A percentile compares a stretch with the other conserved stretches of the same genome.
Evolutionary conservation across 2,113 vertebrate genomes (phyloP).

Genomic region (Promerops cafer): DNA sequence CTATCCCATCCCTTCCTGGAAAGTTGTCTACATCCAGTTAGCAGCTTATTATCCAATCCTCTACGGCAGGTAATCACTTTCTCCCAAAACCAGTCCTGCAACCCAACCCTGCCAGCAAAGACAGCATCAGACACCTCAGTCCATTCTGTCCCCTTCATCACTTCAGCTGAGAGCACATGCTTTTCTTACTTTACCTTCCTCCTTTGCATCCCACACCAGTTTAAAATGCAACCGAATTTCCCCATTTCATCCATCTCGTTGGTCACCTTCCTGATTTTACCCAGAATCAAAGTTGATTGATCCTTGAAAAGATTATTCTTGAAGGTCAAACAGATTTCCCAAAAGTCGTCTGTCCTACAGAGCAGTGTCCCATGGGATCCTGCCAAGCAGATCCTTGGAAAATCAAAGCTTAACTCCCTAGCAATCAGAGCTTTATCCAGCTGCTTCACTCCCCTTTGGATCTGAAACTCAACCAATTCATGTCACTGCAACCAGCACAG

Average conservation of each 20-base stretch:
- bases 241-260: background rate
- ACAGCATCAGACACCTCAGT: background rate
- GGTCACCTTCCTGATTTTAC: background rate
- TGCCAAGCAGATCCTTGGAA: background rate
- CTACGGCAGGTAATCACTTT: background rate
- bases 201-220: background rate
- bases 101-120: background rate
- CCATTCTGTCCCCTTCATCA: background rate
- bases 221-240: background rate
- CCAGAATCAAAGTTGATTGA: background rate
- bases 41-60: background rate
- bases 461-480: background rate
- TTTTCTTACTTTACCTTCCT: background rate
- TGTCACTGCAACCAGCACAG: background rate
- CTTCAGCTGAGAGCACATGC: background rate
- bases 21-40: background rate
- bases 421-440: background rate
- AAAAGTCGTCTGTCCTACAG: background rate
- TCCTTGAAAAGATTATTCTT: background rate
- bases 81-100: background rate
- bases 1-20: background rate
- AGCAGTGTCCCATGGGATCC: background rate
- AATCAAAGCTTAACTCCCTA: background rate
- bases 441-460: background rate
- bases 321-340: background rate